A percentile compares a stretch with the other conserved stretches of the same genome.
Evolutionary conservation across 1,140 invertebrate genomes (phyloP).

Genomic region (Piezodorus guildinii): DNA sequence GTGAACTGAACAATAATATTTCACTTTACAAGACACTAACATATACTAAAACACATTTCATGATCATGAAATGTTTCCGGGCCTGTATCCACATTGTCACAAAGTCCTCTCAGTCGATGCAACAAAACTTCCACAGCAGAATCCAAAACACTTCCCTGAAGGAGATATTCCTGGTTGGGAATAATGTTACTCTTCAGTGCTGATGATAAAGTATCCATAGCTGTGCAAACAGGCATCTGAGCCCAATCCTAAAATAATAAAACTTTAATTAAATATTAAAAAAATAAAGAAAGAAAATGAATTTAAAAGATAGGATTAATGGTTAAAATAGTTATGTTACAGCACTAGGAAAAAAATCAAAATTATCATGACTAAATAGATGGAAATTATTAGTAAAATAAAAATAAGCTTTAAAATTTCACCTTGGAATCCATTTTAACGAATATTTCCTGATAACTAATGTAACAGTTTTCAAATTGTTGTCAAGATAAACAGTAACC

Average conservation of each 20-base stretch:
- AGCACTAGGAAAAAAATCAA: not conserved
- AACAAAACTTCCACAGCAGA: slow-evolving; percentile 83
- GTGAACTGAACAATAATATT: not conserved
- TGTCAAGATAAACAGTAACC: slow-evolving; percentile 1
- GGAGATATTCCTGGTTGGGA: slow-evolving; percentile 46
- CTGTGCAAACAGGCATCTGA: slow-evolving; percentile 44
- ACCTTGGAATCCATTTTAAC: not conserved
- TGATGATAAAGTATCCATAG: slow-evolving; percentile 61
- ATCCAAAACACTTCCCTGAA: slow-evolving; percentile 56
- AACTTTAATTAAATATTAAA: not conserved
- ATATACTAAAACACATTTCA: slow-evolving; percentile 70
- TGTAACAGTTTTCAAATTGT: not conserved
- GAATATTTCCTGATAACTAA: not conserved
- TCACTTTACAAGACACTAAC: slow-evolving; percentile 31
- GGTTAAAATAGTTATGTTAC: too few species aligned
- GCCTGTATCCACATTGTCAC: slow-evolving; percentile 84
- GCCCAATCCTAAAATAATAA: slow-evolving; percentile 24
- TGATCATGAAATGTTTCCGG: slow-evolving; percentile 87
- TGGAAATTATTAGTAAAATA: not conserved
- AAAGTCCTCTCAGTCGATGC: slow-evolving; percentile 79
- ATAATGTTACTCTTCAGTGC: slow-evolving; percentile 73
- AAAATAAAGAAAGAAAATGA: not conserved
- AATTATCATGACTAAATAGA: too few species aligned
- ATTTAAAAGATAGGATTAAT: not conserved
- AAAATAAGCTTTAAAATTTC: not conserved